Conservation (phyloP, 2,113 vertebrate species). For the Narcine bancroftii region DNA sequence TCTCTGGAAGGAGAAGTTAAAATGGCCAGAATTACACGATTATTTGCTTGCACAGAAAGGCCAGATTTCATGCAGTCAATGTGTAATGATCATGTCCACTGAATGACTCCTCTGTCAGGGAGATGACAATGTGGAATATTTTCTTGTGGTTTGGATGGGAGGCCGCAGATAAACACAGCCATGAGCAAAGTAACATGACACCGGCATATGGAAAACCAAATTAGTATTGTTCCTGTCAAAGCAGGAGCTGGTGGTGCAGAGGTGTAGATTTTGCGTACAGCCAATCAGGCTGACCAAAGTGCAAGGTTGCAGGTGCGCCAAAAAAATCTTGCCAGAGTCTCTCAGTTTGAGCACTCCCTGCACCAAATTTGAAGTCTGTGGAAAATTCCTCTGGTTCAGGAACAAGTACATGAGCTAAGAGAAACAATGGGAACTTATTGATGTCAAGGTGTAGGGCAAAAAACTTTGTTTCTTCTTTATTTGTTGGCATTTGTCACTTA, state of each 20-base stretch:
- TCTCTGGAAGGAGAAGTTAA: neutral
- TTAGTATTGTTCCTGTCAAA: neutral
- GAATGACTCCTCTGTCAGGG: neutral
- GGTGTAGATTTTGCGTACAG: neutral
- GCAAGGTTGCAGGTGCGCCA: neutral
- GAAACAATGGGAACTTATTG: neutral
- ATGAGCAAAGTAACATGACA: neutral
- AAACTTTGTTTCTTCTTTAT: neutral
- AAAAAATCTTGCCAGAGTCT: neutral
- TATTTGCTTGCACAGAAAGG: neutral
- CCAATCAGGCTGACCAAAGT: neutral
- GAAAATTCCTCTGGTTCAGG: neutral
- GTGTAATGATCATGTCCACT: neutral
- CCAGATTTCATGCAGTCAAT: neutral
- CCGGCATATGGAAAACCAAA: neutral
- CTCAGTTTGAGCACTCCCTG: too few relatives aligned
- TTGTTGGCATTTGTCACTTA: neutral
- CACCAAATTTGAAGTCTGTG: neutral
- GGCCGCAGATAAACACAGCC: too few relatives aligned
- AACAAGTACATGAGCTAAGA: neutral
- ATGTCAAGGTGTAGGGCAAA: neutral
- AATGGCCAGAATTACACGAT: too few relatives aligned
- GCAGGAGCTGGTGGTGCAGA: neutral
- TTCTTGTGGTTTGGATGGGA: neutral
- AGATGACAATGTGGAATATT: neutral